Evolutionary conservation across 2,888 invertebrate genomes (phyloP), one percentile per base, ranked within the genome.

Genomic region (Melangyna quadrimaculata): DNA sequence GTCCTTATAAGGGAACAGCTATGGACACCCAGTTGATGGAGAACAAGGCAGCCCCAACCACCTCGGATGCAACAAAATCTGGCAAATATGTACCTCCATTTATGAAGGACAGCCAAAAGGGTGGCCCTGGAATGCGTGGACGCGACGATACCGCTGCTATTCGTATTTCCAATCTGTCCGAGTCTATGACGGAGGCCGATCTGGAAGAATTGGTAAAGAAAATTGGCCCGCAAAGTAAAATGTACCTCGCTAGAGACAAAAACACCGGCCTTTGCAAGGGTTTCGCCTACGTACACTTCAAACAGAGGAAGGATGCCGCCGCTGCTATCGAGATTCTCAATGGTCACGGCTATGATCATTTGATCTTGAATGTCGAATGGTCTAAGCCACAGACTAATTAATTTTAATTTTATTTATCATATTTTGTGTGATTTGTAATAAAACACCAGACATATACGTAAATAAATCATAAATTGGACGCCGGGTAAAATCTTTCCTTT

Each of bases 281-380:
- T 82, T 99, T 99, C 93, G 99, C 99, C 14, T 99, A 99, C 91
- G 98, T 99, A 82, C 99, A 99, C 90, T 99, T 98, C 93, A 97
- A 97, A 92, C 95, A 95, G 89, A 94, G 96, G 89, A 95, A 96
- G 89, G 98, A 98, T 93, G 99, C 99, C 53, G 96, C 97, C 5
- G 95, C 96, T 89, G 99, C 99, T 77, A 98, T 99, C 90, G 94
- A 95, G 82, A 94, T 94, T 70, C 94, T 99, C 14, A 96, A 98
- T 90, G 98, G 98, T 0, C 96, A 97, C 91, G 98, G 99, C 87
- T 99, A 98, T 91, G 99, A 99, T 93, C 99, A 99, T 93, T 95
- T 99, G 88, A 99, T 99, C 92, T 94, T 99, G 71, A 98, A 95
- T 92, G 99, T 99, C n/a, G 99, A 99, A 93, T 99, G 99, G 99